Conservation (phyloP, 2,113 vertebrate species). For the Montifringilla adamsi region DNA sequence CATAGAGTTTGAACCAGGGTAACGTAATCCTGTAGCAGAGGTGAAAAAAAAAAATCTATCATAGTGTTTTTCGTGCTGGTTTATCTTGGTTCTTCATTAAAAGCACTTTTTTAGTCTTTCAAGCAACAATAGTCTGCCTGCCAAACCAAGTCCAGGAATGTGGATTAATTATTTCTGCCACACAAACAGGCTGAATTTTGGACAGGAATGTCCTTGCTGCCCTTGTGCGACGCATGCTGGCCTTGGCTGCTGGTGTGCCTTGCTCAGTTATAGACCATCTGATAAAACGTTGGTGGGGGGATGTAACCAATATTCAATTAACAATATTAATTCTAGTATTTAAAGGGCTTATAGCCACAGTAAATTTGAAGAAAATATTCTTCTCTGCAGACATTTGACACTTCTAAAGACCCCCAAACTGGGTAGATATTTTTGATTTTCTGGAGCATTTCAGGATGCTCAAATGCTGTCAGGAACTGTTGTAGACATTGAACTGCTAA, state of each 20-base stretch:
- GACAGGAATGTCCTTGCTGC: not conserved
- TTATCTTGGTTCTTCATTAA: not conserved
- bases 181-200: not conserved
- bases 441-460: not conserved
- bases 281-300: not conserved
- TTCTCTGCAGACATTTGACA: not conserved
- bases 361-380: not conserved
- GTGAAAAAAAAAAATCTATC: not conserved
- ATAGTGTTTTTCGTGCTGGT: not conserved
- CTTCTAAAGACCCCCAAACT: not conserved
- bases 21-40: not conserved
- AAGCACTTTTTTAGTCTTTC: not conserved
- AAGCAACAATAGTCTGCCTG: not conserved
- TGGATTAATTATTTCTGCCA: not conserved
- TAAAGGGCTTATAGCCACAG: not conserved
- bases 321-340: not conserved
- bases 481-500: not conserved
- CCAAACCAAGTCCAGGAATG: not conserved
- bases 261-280: not conserved
- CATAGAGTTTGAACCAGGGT: not conserved
- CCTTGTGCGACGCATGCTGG: not conserved
- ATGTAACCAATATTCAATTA: not conserved
- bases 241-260: not conserved
- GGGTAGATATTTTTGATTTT: not conserved
- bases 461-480: not conserved